phyloP scores from a whole-genome alignment of 2,888 invertebrate genomes.

The Drosophila dives region DNA sequence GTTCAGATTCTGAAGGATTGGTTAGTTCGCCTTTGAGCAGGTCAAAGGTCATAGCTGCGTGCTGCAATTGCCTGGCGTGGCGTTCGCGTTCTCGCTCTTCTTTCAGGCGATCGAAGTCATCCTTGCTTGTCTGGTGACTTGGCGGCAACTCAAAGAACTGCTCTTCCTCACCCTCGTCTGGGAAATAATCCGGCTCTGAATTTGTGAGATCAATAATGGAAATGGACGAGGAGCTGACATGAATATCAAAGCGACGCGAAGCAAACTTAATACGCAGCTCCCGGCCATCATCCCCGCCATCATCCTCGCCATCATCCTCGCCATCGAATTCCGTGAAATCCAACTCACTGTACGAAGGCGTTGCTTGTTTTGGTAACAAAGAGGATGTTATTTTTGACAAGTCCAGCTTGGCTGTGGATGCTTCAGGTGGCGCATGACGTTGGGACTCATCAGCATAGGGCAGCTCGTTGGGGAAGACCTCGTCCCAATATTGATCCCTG shows the following conservation, averaged over 20 bases:
- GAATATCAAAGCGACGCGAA: conserved; percentile 34
- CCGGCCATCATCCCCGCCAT: conserved; percentile 24
- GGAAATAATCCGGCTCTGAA: not conserved
- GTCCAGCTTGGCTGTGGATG: conserved; percentile 92
- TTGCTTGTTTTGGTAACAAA: conserved; percentile 1
- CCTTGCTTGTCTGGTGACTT: conserved; percentile 83
- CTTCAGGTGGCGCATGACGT: conserved; percentile 92
- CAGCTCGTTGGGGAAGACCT: conserved; percentile 92
- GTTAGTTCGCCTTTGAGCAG: conserved; percentile 58
- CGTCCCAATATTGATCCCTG: conserved; percentile 95
- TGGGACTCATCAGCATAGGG: conserved; percentile 91
- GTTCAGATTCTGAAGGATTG: not conserved
- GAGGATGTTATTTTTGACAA: conserved; percentile 41
- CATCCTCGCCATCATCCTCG: conserved; percentile 33
- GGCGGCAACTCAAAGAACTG: not conserved
- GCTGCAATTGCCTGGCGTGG: conserved; percentile 86
- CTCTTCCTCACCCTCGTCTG: conserved; percentile 18
- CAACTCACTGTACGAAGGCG: conserved; percentile 12
- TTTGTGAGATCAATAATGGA: conserved; percentile 11
- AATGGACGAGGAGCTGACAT: conserved; percentile 52
- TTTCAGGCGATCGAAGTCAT: conserved; percentile 89
- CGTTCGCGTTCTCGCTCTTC: conserved; percentile 88
- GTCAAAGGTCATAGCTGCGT: conserved; percentile 62
- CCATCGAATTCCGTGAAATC: conserved; percentile 43
- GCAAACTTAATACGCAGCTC: conserved; percentile 62